Evolutionary conservation across 2,888 invertebrate species (phyloP), one percentile per base, ranked within the genome.

Genomic region (Taenaris catops): DNA sequence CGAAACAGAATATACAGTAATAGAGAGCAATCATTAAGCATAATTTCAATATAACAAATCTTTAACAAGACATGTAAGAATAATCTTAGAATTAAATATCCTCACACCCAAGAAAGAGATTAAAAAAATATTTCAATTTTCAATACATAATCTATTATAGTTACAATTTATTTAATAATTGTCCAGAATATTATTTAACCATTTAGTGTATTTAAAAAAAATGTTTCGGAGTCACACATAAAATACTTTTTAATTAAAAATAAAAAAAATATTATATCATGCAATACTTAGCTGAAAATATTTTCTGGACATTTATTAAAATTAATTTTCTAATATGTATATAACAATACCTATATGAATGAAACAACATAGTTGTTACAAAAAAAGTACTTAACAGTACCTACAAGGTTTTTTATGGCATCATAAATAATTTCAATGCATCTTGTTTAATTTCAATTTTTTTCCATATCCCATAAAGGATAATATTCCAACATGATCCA

Each of bases 291-390:
- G 25, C 34, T 43, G 34, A 41, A 38, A 37, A 39, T 39, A 29
- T 37, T 34, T 27, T 34, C 34, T 37, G 37, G 37, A 38, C 41
- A 37, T 11, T 32, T 32, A 39, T 42, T 38, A 44, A 28, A 14
- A 33, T 21, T 27, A 41, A 27, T 38, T 27, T 41, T 36, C 20
- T 7, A 19, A 39, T 34, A 38, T 41, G 41, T 41, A 38, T 39
- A 29, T 35, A 44, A 40, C 38, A 47, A 42, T 34, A 41, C 23
- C 17, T 45, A 46, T 19, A 19, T 4, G 4, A 43, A 42, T 49
- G 55, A 68, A 68, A 80, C 81, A 84, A 84, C 84, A 83, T 64
- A 74, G 81, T 83, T 83, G 81, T 81, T 81, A 83, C 80, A 65
- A 60, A 49, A 63, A 59, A 9, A 23, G 74, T 83, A 81, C 79